Evolutionary conservation across 2,888 invertebrate genomes (phyloP), one percentile per base, ranked within the genome.

Genomic region (Meteorus colon): DNA sequence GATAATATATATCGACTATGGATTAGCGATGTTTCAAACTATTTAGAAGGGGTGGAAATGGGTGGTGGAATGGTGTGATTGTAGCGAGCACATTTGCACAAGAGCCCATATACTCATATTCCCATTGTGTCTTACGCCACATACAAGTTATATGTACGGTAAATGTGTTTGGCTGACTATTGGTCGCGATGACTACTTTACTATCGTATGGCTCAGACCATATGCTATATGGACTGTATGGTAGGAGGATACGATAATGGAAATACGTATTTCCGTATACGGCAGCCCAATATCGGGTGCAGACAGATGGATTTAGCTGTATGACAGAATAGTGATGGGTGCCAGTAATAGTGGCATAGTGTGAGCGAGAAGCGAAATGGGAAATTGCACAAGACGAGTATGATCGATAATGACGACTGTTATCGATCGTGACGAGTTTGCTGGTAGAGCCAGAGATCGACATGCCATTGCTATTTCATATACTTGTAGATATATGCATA

Each of bases 11-110:
- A 81, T 78, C 73, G 78, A 73, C 67, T 78, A 74, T 62, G 80
- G 80, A 82, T 84, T 83, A 83, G 82, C 81, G 81, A 82, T 83
- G 81, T 82, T 82, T 78, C 77, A 78, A 83, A 83, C 82, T 82
- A 84, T 84, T 84, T 81, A 77, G 75, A 37, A 60, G 63, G 69
- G 73, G 63, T 41, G 51, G 69, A 29, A 59, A 34, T 69, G 48
- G 4, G 24, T 24, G 27, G 27, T n/a, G 24, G 16, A n/a, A n/a
- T 3, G 29, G n/a, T n/a, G 29, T 41, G 4, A 24, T 29, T 66
- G 27, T 37, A 60, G 48, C 68, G 71, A 72, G 59, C 77, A 79
- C 73, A 71, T 69, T 65, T 59, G 68, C 71, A 77, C 71, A 68
- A 65, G 66, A 68, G 34, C 48, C 76, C 69, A 77, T 73, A 41